phyloP scores from a whole-genome alignment of 2,888 invertebrate genomes.

The Polyommatus iphigenia region DNA sequence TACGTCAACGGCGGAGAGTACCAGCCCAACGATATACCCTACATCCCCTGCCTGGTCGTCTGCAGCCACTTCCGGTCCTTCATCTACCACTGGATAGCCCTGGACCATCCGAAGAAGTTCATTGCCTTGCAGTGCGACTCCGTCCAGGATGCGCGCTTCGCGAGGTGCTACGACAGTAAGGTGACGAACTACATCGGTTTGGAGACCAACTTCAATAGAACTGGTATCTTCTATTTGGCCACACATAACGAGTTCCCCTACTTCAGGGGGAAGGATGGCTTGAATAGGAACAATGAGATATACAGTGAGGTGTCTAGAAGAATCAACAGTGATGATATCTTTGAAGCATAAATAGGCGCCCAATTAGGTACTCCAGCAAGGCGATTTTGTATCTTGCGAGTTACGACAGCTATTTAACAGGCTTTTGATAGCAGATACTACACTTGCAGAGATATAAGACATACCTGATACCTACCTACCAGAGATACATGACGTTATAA shows the following conservation, averaged over 20 bases:
- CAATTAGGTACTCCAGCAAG: too few relatives aligned
- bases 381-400: too few relatives aligned
- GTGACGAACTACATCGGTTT: constrained; percentile 59
- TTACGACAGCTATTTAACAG: too few relatives aligned
- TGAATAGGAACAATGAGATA: constrained; percentile 64
- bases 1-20: constrained; percentile 72
- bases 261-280: constrained; percentile 59
- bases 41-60: constrained; percentile 61
- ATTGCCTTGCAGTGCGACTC: constrained; percentile 61
- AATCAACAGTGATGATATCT: constrained; percentile 60
- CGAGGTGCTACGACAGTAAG: constrained; percentile 61
- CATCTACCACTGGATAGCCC: constrained; percentile 68
- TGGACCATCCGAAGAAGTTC: constrained; percentile 69
- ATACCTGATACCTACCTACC: too few relatives aligned
- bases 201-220: constrained; percentile 58
- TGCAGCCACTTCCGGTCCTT: constrained; percentile 63
- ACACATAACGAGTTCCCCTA: constrained; percentile 69
- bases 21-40: constrained; percentile 64
- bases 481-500: too few relatives aligned
- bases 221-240: constrained; percentile 63
- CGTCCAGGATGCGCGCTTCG: constrained; percentile 63
- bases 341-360: constrained; percentile 43
- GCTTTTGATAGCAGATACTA: too few relatives aligned
- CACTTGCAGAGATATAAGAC: too few relatives aligned
- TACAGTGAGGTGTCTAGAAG: constrained; percentile 51